These are phyloP conservation scores for Chaunax sp. DNA, from an alignment of 2,797 vertebrate genomes.

Conservation along the genomic window DNA sequence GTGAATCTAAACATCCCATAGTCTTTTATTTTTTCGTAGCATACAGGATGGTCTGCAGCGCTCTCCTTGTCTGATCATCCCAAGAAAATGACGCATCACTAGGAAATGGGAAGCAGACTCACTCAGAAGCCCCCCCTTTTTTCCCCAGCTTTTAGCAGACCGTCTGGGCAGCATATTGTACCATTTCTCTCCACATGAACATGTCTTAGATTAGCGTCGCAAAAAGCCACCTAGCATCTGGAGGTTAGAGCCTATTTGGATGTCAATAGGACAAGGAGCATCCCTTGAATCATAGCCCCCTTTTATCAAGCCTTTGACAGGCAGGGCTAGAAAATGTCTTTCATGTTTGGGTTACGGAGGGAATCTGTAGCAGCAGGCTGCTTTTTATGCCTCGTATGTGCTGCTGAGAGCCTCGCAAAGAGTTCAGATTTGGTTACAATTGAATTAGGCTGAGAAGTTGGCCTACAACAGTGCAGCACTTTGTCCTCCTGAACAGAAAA, in stretches of 20 bases:
- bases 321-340: slow-evolving; percentile 71
- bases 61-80: slow-evolving; percentile 45
- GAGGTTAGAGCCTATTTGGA: slow-evolving; percentile 69
- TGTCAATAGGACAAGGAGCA: slow-evolving; percentile 68
- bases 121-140: slow-evolving; percentile 3
- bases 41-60: slow-evolving; percentile 61
- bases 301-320: slow-evolving; percentile 77
- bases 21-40: slow-evolving; percentile 38
- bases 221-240: slow-evolving; percentile 76
- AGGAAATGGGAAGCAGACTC: slow-evolving; percentile 72
- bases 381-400: slow-evolving; percentile 54
- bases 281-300: slow-evolving; percentile 70
- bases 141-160: slow-evolving; percentile 28
- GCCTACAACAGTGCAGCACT: slow-evolving; percentile 17
- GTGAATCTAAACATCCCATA: slow-evolving; percentile 60
- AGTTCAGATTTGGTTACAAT: slow-evolving; percentile 75
- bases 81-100: slow-evolving; percentile 67
- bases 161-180: slow-evolving; percentile 73
- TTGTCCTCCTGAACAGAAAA: slow-evolving; percentile 12
- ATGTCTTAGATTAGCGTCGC: slow-evolving; percentile 76
- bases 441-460: slow-evolving; percentile 56
- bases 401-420: slow-evolving; percentile 53
- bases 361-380: slow-evolving; percentile 67
- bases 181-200: slow-evolving; percentile 45
- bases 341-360: slow-evolving; percentile 74